Conservation (phyloP, 2,113 vertebrate species). For the Tapirus terrestris region DNA sequence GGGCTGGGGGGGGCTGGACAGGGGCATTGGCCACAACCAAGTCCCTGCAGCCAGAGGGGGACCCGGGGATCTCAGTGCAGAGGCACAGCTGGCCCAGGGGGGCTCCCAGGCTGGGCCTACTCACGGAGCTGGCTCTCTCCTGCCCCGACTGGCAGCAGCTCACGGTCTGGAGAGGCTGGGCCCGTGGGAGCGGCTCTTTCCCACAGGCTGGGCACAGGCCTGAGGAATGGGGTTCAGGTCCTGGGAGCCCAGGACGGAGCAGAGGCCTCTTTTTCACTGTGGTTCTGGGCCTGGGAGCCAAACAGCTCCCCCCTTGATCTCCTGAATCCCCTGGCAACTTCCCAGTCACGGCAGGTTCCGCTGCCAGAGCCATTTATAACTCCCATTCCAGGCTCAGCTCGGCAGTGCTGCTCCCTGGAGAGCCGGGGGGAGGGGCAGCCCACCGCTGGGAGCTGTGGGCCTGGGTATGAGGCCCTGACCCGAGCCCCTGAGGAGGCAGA, state of each 20-base stretch:
- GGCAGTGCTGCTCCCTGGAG: constrained; percentile 59
- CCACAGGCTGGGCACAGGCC: not conserved
- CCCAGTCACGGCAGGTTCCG: constrained; percentile 78
- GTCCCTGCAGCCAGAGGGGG: not conserved
- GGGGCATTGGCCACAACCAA: not conserved
- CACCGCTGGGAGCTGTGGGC: not conserved
- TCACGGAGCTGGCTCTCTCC: not conserved
- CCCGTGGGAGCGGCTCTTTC: not conserved
- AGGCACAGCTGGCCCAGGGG: not conserved
- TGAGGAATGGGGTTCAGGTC: not conserved
- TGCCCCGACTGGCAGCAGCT: not conserved
- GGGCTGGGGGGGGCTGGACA: not conserved
- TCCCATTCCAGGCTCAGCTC: constrained; percentile 61
- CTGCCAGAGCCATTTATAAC: constrained; percentile 89
- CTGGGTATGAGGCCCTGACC: not conserved
- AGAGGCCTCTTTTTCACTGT: not conserved
- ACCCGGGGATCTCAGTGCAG: constrained; percentile 25
- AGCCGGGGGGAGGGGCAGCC: constrained; percentile 63
- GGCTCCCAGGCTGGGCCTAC: not conserved
- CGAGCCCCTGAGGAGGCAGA: not conserved
- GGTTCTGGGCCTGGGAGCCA: constrained; percentile 61
- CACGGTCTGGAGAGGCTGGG: not conserved
- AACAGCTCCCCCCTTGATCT: constrained; percentile 60
- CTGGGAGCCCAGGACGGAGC: not conserved
- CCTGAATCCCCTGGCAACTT: constrained; percentile 76